Evolutionary conservation across 2,113 vertebrate genomes (phyloP).

Genomic region (Scolopax mira): DNA sequence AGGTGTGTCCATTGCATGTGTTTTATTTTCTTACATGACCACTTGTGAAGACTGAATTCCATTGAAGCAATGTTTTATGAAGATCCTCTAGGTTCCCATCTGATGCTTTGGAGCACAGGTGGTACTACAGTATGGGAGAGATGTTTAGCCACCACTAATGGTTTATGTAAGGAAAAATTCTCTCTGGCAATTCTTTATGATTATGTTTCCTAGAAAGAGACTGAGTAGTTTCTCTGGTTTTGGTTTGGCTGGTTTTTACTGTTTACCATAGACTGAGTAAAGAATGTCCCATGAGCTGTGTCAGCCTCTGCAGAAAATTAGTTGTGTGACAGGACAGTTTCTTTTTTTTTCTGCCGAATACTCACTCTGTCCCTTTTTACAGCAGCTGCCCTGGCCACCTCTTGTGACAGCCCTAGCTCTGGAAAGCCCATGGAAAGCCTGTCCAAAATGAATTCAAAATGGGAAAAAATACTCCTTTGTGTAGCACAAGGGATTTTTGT

Average conservation of each 20-base stretch:
- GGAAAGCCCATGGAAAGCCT: not conserved
- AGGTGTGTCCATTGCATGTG: not conserved
- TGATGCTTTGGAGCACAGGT: not conserved
- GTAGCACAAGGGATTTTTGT: not conserved
- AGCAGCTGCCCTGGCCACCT: not conserved
- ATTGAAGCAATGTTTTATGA: not conserved
- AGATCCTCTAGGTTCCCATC: not conserved
- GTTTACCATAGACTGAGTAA: not conserved
- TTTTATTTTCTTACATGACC: not conserved
- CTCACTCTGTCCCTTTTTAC: not conserved
- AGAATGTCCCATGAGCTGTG: not conserved
- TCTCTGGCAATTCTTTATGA: not conserved
- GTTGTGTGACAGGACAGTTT: not conserved
- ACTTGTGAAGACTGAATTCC: not conserved
- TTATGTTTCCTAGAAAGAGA: not conserved
- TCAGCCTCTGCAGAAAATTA: not conserved
- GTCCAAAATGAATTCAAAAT: not conserved
- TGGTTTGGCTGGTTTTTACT: not conserved
- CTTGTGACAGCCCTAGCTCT: not conserved
- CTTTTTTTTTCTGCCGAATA: not conserved
- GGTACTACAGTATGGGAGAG: not conserved
- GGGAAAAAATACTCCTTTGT: rapidly evolving
- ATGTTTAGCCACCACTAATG: not conserved
- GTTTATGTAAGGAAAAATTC: not conserved
- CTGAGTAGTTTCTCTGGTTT: not conserved